phyloP scores from a whole-genome alignment of 1,140 invertebrate genomes.

The Sogatella furcifera region DNA sequence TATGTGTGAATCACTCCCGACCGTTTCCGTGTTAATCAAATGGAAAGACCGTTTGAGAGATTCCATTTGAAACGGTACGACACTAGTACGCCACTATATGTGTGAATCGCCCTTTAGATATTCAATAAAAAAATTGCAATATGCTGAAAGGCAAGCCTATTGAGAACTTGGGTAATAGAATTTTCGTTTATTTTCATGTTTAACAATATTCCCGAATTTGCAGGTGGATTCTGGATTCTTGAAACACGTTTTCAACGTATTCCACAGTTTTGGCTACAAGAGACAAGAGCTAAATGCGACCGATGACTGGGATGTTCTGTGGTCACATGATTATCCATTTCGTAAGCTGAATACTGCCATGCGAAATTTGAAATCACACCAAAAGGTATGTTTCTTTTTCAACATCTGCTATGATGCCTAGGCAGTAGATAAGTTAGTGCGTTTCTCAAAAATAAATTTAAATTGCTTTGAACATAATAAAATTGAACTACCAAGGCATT shows the following conservation, averaged over 20 bases:
- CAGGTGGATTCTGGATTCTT: conserved; percentile 53
- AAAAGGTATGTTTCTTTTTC: conserved; percentile 38
- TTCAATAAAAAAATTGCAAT: too few species aligned
- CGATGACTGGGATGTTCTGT: conserved; percentile 74
- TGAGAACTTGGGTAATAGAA: not conserved
- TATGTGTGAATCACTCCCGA: too few species aligned
- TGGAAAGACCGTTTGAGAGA: too few species aligned
- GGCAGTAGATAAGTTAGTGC: too few species aligned
- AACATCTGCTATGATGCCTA: too few species aligned
- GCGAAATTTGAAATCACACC: conserved; percentile 53
- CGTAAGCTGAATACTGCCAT: conserved; percentile 44
- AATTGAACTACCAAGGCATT: too few species aligned
- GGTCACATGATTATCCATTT: conserved; percentile 92
- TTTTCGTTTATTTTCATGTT: not conserved
- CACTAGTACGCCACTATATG: too few species aligned
- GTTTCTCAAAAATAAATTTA: too few species aligned
- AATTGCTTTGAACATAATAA: too few species aligned
- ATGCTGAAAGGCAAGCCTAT: conserved; percentile 2
- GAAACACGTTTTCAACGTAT: conserved; percentile 63
- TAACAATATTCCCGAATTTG: conserved; percentile 5
- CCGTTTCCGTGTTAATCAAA: too few species aligned
- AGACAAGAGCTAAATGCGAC: conserved; percentile 38
- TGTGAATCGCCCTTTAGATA: too few species aligned
- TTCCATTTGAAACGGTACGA: too few species aligned
- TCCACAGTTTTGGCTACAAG: conserved; percentile 60